Base-by-base conservation (phyloP, 2,797 vertebrate species). In the Tangara arthus region DNA sequence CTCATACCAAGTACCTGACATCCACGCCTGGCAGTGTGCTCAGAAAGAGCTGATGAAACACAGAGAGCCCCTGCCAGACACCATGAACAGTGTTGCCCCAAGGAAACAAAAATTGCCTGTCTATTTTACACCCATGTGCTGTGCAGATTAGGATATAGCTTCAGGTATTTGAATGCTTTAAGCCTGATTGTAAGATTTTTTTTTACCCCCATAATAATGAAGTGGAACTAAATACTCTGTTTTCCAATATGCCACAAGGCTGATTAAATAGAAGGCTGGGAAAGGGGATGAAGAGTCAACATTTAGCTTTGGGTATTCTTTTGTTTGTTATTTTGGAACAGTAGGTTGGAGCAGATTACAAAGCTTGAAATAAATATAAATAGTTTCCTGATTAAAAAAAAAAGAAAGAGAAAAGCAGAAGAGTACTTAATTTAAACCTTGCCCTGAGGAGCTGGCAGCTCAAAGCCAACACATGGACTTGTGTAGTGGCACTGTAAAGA, bases 301-400 rank as follows among this genome's bases (percentile, higher is more conserved):
- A 87, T 94, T 91, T 59, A 94, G 87, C 93, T 96, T 90, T 83
- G 59, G 91, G 69, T 93, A 77, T 93, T 83, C 87, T 78, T 95
- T 88, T 93, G 87, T 90, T 87, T 88, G 72, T 75, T 86, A 47
- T 72, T 94, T 95, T 93, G 86, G 56, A 76, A 76, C 89, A 79
- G 79, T 71, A 65, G 53, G 30, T 55, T 89, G 76, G 76, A 95
- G 75, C 80, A 93, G 93, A 95, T 96, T 95, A 93, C 85, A 86
- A 90, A 94, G 66, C 91, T 60, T 87, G 85, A 78, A 95, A 93
- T 91, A 37, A 93, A 88, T 91, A 87, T 63, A 88, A 92, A 92
- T 71, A 85, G 42, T 91, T 89, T 82, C 53, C 78, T 87, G 56
- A 77, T 89, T 47, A 0, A 26, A 76, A 84, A 70, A 52, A 23